Base-by-base conservation (phyloP, 2,888 invertebrate genomes). In the Torymus tubicola region DNA sequence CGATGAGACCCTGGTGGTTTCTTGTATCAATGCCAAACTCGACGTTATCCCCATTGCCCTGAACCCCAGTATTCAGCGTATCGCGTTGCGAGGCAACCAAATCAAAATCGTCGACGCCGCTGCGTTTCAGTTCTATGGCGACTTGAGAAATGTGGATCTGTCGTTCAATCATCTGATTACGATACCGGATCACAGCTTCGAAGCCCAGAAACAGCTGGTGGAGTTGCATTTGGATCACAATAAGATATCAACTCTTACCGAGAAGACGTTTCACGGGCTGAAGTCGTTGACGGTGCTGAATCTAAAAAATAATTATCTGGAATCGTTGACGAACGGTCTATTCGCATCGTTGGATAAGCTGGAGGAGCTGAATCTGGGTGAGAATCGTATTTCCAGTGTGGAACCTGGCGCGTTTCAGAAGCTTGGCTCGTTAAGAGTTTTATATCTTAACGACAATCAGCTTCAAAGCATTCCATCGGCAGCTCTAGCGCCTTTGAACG, bases 1-100 rank as follows among this genome's bases (percentile, higher is more conserved):
- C 91, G 97, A 98, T 89, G 96, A 96, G 84, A 96, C 95, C 12
- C 94, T 96, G 84, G 95, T 96, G 79, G 97, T 97, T 69, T 94
- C 95, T 85, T 98, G 97, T 91, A 95, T 96, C 86, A 95, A 95
- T 88, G 96, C 96, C 88, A 95, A 95, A 85, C 93, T 98, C 82
- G 97, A 97, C 91, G 96, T 97, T 75, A 94, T 98, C 82, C 97
- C 97, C 82, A 97, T 97, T 87, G 96, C 97, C 2, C 92, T 98
- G 83, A 98, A 98, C 92, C 98, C 98, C 60, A 96, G 96, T 86
- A 96, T 97, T 83, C 96, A 96, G 89, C 93, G 96, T 75, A 93
- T 97, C 86, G 95, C 96, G 85, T 94, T 97, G 83, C 94, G 95
- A 87, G 96, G 95, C 90, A 97, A 97, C 91, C 95, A 95, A 87